Base-by-base conservation (phyloP, 2,113 vertebrate species). In the Otocyon megalotis region DNA sequence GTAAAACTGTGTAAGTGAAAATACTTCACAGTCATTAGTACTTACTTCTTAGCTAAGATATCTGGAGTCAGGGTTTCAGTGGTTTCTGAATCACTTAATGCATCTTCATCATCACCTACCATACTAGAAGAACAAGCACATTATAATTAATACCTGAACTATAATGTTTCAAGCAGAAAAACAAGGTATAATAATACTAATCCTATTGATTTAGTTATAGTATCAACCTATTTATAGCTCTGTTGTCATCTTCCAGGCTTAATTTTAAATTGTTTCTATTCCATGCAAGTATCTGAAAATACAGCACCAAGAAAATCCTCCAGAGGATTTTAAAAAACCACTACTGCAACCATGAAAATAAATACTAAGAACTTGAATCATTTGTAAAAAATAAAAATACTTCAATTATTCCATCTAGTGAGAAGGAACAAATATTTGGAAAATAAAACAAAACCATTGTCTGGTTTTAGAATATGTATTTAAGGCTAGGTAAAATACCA, bases 11-110 rank as follows among this genome's bases (percentile, higher is more conserved):
- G 1, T 15, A 81, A 86, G 37, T 62, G 43, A n/a, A 65, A 95
- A 63, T 60, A 12, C 50, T 81, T 88, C 85, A 65, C 77, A 65
- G 60, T n/a, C 56, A 85, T 32, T 10, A 90, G 69, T 93, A 98
- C 99, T 99, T 99, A 99, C 99, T 99, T 99, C 97, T 99, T 98
- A 93, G 99, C 99, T 96, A 99, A 98, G 95, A 99, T 98, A 60
- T 99, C 99, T 63, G 99, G 99, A 69, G 98, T 98, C 72, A 99
- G 97, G n/a, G 98, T 98, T 93, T 99, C 98, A 11, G 98, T 99
- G 85, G 97, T 85, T 19, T 99, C 99, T 0, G 99, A 99, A 97
- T 99, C 99, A 83, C 99, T 99, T 93, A 99, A 98, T 60, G 98
- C 99, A 69, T 99, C 99, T 37, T 99, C 99, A 76, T 99, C 99